These are phyloP conservation scores for Hippocampus kuda DNA, from an alignment of 2,797 vertebrate species.

Conservation along the genomic window DNA sequence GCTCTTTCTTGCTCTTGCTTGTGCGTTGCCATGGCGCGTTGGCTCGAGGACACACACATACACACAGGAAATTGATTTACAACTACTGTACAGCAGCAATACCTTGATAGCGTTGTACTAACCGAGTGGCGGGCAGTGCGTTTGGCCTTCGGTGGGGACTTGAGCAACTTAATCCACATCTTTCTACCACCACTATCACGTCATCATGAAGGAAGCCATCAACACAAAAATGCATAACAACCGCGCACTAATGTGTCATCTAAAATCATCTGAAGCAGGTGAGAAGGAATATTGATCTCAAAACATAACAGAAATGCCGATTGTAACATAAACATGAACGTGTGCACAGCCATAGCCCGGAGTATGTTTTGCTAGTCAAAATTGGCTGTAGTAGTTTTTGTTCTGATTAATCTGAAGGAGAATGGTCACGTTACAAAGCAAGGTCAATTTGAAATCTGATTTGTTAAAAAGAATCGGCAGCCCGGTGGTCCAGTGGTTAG, in stretches of 20 bases:
- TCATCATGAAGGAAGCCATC: too few species aligned
- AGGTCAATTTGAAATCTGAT: too few species aligned
- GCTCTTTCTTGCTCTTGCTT: background rate
- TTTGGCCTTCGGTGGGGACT: background rate
- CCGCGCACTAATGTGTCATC: background rate
- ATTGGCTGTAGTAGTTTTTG: too few species aligned
- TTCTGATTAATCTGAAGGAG: too few species aligned
- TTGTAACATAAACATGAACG: too few species aligned
- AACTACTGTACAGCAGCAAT: constrained; percentile 19
- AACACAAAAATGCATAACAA: background rate
- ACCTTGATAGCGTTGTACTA: constrained; percentile 53
- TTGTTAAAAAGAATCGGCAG: too few species aligned
- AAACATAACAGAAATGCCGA: too few species aligned
- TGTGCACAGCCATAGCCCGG: too few species aligned
- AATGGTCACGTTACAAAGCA: too few species aligned
- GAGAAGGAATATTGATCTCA: background rate
- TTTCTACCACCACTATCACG: background rate
- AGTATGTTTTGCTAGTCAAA: too few species aligned
- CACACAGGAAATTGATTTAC: constrained; percentile 9
- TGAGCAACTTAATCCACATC: background rate
- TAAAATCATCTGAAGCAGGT: background rate
- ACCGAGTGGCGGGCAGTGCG: background rate
- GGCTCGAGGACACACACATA: background rate
- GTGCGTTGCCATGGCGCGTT: background rate
- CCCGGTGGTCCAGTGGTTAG: too few species aligned